Evolutionary conservation across 2,888 invertebrate species (phyloP).

Genomic region (Hypena proboscidalis): DNA sequence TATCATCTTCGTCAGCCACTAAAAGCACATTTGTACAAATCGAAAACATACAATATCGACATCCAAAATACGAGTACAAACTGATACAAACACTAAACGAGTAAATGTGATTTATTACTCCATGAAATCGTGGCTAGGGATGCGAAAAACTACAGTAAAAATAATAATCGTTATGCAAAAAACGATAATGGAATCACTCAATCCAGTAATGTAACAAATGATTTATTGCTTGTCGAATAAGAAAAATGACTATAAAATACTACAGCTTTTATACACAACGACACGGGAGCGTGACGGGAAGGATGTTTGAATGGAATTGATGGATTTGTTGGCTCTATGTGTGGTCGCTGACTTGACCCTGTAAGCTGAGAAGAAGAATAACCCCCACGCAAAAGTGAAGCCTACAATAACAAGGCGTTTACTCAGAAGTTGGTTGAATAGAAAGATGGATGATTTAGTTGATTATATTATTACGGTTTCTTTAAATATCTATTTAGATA

Average conservation of each 20-base stretch:
- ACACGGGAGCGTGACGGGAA: slow-evolving; percentile 38
- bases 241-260: slow-evolving; percentile 82
- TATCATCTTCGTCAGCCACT: not conserved
- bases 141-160: slow-evolving; percentile 41
- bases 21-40: not conserved
- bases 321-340: no score
- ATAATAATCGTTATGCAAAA: slow-evolving; percentile 78
- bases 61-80: slow-evolving; percentile 10
- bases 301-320: slow-evolving; percentile 2
- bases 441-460: no score
- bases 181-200: slow-evolving; percentile 80
- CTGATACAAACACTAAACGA: slow-evolving; percentile 32
- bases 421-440: no score
- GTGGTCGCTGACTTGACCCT: no score
- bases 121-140: slow-evolving; percentile 36
- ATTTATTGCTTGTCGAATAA: slow-evolving; percentile 78
- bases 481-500: no score
- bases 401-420: no score
- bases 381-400: no score
- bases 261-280: slow-evolving; percentile 49
- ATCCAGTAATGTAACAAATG: slow-evolving; percentile 81
- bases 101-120: slow-evolving; percentile 41
- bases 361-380: no score
- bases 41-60: slow-evolving; percentile 9
- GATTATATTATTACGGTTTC: no score